A percentile compares a stretch with the other conserved stretches of the same genome.
Evolutionary conservation across 2,113 vertebrate species (phyloP).

Genomic region (Megaleporinus macrocephalus): DNA sequence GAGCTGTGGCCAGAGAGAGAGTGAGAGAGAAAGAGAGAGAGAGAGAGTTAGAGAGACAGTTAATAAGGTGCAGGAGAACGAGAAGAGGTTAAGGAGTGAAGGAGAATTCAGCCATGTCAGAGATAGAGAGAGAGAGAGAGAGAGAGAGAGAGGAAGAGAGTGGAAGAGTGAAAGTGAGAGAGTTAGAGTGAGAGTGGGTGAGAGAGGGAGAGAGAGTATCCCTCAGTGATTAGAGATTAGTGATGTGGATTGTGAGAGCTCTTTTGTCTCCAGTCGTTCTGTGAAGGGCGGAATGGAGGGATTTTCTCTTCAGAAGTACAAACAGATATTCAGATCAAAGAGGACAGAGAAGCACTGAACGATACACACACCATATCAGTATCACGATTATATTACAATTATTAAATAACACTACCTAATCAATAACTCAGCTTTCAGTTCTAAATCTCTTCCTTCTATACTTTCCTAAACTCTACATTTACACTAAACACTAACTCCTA

Average conservation of each 20-base stretch:
- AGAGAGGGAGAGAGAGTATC: slow-evolving; percentile 1
- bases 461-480: no score
- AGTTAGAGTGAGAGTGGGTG: no score
- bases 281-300: slow-evolving; percentile 48
- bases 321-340: slow-evolving; percentile 37
- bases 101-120: neutral
- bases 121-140: neutral
- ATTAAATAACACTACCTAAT: no score
- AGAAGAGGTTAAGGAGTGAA: slow-evolving; percentile 11
- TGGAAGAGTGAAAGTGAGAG: no score
- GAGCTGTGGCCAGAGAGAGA: slow-evolving; percentile 48
- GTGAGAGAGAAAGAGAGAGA: neutral
- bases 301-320: slow-evolving; percentile 38
- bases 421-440: no score
- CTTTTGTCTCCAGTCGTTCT: slow-evolving; percentile 40
- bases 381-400: no score
- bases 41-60: no score
- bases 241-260: slow-evolving; percentile 32
- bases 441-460: no score
- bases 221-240: slow-evolving; percentile 38
- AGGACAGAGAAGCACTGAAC: neutral
- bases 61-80: slow-evolving; percentile 23
- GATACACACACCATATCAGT: no score
- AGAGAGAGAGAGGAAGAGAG: no score
- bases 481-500: no score